phyloP scores from a whole-genome alignment of 2,888 invertebrate genomes.

The Drosophila ochracea region DNA sequence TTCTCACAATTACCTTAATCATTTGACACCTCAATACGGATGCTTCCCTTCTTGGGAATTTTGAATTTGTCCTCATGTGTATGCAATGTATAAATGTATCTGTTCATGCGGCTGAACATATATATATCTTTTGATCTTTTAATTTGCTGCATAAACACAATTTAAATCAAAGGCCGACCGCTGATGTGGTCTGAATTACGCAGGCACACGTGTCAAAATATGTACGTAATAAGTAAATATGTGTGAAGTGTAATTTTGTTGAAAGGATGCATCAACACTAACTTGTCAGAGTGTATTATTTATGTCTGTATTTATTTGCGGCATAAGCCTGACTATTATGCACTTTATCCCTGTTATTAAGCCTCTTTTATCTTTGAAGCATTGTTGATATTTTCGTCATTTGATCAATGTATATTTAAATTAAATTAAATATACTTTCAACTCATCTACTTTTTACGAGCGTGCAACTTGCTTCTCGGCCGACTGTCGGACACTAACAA shows the following conservation, averaged over 20 bases:
- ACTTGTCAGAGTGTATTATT: slow-evolving; percentile 19
- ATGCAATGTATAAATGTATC: slow-evolving; percentile 4
- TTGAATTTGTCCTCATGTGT: slow-evolving; percentile 10
- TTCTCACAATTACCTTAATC: slow-evolving; percentile 18
- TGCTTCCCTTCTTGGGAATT: slow-evolving; percentile 24
- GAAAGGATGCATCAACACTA: slow-evolving; percentile 56
- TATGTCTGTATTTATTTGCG: slow-evolving; percentile 10
- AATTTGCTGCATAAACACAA: slow-evolving; percentile 82
- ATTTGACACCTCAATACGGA: slow-evolving; percentile 37
- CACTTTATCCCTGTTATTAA: neutral
- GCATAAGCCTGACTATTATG: neutral
- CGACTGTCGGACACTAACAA: neutral
- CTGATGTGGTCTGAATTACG: slow-evolving; percentile 49
- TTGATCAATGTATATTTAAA: slow-evolving; percentile 1
- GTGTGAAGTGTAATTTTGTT: slow-evolving; percentile 45
- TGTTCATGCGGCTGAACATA: slow-evolving; percentile 22
- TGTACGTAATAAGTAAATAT: slow-evolving; percentile 36
- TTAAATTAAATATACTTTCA: neutral
- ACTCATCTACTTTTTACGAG: neutral
- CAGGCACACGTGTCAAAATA: slow-evolving; percentile 70
- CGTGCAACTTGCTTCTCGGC: neutral
- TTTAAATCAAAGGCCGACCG: slow-evolving; percentile 83
- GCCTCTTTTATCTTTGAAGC: slow-evolving; percentile 7
- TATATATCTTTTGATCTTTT: slow-evolving; percentile 82
- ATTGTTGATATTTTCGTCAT: neutral